phyloP scores from a whole-genome alignment of 1,140 invertebrate genomes.

The Lanistes nyassanus region DNA sequence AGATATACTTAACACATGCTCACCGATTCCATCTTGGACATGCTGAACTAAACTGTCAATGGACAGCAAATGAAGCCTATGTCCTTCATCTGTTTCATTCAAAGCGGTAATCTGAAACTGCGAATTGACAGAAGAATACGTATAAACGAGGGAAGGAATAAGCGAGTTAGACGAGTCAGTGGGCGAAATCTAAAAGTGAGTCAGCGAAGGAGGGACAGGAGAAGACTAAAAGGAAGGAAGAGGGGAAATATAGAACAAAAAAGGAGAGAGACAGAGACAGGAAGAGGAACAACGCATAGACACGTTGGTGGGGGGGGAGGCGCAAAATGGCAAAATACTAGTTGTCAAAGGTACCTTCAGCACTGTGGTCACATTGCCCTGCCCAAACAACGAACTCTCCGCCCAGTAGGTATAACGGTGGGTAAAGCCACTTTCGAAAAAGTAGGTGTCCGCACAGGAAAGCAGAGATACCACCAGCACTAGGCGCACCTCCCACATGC shows the following conservation, averaged over 20 bases:
- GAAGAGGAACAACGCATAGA: too few relatives aligned
- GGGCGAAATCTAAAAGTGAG: too few relatives aligned
- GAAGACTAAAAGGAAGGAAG: too few relatives aligned
- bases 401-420: slow-evolving; percentile 22
- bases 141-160: too few relatives aligned
- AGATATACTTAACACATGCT: not conserved
- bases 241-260: too few relatives aligned
- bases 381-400: not conserved
- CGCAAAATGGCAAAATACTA: too few relatives aligned
- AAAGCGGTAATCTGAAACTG: slow-evolving; percentile 19
- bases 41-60: slow-evolving; percentile 20
- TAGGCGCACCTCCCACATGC: not conserved
- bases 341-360: slow-evolving; percentile 13
- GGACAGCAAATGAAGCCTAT: slow-evolving; percentile 6
- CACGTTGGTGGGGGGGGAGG: too few relatives aligned
- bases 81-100: not conserved
- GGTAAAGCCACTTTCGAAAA: slow-evolving; percentile 10
- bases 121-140: too few relatives aligned
- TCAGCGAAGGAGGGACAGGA: too few relatives aligned
- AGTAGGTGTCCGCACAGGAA: not conserved
- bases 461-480: not conserved
- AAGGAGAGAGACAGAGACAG: too few relatives aligned
- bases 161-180: too few relatives aligned
- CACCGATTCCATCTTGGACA: not conserved
- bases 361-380: slow-evolving; percentile 20